Evolutionary conservation across 2,888 invertebrate genomes (phyloP).

Genomic region (Choristoneura rosaceana): DNA sequence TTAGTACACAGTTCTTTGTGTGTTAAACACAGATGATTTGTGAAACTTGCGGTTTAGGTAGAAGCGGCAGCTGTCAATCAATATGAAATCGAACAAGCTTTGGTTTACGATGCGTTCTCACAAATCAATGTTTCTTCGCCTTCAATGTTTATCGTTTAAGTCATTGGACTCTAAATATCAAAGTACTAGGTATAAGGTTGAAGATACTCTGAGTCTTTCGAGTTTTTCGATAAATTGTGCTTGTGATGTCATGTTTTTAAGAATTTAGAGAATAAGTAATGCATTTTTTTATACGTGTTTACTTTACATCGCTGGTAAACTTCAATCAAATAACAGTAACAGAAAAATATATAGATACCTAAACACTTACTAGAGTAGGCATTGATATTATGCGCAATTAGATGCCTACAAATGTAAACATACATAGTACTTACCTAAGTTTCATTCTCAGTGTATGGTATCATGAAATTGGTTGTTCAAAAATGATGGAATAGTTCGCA

Average conservation of each 20-base stretch:
- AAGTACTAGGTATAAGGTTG: background rate
- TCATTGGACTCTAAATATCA: background rate
- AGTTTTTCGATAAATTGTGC: background rate
- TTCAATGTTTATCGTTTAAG: background rate
- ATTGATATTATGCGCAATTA: background rate
- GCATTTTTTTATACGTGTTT: background rate
- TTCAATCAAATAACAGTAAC: background rate
- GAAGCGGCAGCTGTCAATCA: constrained; percentile 30
- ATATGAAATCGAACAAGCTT: background rate
- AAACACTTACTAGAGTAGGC: background rate
- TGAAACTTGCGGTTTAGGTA: constrained; percentile 23
- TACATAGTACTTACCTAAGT: too few species aligned
- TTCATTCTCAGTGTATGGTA: too few species aligned
- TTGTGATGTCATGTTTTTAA: background rate
- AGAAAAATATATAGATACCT: background rate
- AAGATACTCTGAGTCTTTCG: background rate
- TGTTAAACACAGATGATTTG: constrained; percentile 34
- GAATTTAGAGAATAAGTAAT: background rate
- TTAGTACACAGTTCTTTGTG: constrained; percentile 23
- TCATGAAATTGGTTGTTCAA: too few species aligned
- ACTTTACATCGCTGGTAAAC: background rate
- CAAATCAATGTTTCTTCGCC: background rate
- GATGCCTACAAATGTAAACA: background rate
- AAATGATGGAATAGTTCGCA: too few species aligned
- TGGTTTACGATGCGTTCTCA: background rate